Evolutionary conservation across 2,113 vertebrate genomes (phyloP).

Genomic region (Odontophorus gujanensis): DNA sequence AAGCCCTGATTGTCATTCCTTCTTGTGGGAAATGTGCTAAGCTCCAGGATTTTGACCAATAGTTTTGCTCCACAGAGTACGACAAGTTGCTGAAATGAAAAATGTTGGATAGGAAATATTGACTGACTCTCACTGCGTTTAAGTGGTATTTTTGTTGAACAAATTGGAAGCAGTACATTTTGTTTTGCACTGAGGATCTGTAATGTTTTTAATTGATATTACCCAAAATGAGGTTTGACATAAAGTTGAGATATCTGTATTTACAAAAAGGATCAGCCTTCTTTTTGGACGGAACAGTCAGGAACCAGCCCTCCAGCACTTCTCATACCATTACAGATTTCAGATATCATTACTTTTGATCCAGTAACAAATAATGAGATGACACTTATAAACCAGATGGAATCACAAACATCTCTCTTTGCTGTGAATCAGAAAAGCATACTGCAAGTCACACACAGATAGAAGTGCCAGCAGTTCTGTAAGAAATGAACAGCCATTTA

Average conservation of each 20-base stretch:
- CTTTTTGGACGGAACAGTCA: not conserved
- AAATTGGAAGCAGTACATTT: not conserved
- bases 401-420: not conserved
- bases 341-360: not conserved
- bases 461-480: not conserved
- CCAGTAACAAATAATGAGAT: not conserved
- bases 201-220: not conserved
- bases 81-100: not conserved
- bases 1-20: not conserved
- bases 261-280: not conserved
- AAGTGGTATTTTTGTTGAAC: not conserved
- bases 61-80: rapidly evolving
- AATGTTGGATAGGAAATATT: not conserved
- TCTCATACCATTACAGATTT: not conserved
- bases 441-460: not conserved
- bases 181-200: not conserved
- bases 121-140: not conserved
- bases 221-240: not conserved
- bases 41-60: not conserved
- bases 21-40: not conserved
- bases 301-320: not conserved
- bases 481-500: not conserved
- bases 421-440: not conserved
- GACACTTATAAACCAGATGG: not conserved
- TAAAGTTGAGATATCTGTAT: not conserved